phyloP scores from a whole-genome alignment of 2,113 vertebrate species.

The Panthera tigris region DNA sequence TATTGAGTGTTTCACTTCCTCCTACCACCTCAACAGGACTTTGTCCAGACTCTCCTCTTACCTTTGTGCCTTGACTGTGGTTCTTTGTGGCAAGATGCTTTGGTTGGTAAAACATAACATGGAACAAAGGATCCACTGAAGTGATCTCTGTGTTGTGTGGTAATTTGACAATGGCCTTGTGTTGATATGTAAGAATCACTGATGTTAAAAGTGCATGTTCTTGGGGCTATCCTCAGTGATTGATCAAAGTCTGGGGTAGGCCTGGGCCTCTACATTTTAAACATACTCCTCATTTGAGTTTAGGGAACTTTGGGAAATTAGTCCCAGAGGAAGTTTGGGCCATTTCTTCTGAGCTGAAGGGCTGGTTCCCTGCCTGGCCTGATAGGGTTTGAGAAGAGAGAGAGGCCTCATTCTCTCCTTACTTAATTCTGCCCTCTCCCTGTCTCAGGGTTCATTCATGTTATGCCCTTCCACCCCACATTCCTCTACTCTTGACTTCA shows the following conservation, averaged over 20 bases:
- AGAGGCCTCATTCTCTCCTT: not conserved
- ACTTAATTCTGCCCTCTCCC: not conserved
- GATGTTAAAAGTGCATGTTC: conserved; percentile 31
- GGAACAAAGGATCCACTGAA: conserved; percentile 80
- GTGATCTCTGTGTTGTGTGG: conserved; percentile 66
- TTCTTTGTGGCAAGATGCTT: conserved; percentile 77
- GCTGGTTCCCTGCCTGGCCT: not conserved
- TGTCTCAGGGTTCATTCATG: not conserved
- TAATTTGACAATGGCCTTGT: conserved; percentile 30
- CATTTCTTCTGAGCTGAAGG: not conserved
- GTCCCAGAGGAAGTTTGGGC: not conserved
- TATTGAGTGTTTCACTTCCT: conserved; percentile 52
- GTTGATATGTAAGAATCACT: not conserved
- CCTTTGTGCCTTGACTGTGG: conserved; percentile 81
- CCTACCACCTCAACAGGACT: conserved; percentile 72
- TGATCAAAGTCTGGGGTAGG: not conserved
- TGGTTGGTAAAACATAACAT: conserved; percentile 72
- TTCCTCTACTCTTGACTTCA: not conserved
- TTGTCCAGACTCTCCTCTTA: conserved; percentile 73
- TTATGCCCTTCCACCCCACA: not conserved
- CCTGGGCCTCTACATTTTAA: not conserved
- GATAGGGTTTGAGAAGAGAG: not conserved
- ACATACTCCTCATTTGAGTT: not conserved
- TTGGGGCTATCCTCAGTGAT: not conserved
- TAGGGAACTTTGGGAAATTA: not conserved